Conservation (phyloP, 2,797 vertebrate species). For the Pygocentrus nattereri region DNA sequence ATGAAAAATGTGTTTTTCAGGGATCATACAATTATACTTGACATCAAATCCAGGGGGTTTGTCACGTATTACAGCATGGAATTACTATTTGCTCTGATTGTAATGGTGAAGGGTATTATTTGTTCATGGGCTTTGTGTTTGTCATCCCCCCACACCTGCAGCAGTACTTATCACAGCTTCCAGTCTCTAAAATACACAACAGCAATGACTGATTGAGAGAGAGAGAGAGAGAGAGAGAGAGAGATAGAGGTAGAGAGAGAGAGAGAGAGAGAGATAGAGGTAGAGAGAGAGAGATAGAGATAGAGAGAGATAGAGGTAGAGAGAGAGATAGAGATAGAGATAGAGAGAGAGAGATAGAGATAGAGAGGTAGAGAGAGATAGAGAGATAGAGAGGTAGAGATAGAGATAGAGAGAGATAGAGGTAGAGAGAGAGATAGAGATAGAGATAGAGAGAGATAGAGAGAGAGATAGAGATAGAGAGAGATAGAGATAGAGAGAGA, state of each 20-base stretch:
- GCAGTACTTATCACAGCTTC: neutral
- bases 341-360: too few species aligned
- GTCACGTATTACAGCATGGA: neutral
- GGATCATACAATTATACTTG: neutral
- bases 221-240: neutral
- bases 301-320: too few species aligned
- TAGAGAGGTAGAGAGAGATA: too few species aligned
- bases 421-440: neutral
- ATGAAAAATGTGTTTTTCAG: neutral
- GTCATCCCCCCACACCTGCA: slow-evolving; percentile 1
- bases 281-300: too few species aligned
- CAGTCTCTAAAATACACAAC: slow-evolving; percentile 9
- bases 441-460: neutral
- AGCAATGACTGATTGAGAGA: neutral
- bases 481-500: neutral
- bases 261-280: too few species aligned
- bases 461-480: neutral
- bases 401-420: too few species aligned
- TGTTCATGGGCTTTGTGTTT: neutral
- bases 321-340: too few species aligned
- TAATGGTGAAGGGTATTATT: neutral
- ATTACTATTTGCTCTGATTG: neutral
- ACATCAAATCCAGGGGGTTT: neutral
- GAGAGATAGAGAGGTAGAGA: too few species aligned
- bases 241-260: too few species aligned